Evolutionary conservation across 2,888 invertebrate species (phyloP).

Genomic region (Cheilosia vulpina): DNA sequence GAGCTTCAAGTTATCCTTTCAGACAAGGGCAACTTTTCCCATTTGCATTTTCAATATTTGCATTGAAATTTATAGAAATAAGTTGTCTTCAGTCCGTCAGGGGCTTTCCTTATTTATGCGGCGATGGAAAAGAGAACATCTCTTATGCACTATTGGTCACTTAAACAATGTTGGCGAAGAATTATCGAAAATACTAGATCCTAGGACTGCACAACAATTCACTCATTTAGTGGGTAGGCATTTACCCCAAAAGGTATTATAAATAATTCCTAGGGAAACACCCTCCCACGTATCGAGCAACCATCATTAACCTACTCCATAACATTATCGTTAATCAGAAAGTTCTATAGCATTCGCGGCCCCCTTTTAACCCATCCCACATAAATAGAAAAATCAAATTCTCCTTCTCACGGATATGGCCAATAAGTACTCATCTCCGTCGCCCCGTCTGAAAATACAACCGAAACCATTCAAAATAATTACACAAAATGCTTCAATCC

Average conservation of each 20-base stretch:
- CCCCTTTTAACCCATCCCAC: conserved; percentile 1
- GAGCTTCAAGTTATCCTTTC: too few relatives aligned
- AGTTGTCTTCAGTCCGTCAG: too few relatives aligned
- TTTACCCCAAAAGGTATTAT: conserved; percentile 17
- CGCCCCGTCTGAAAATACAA: conserved; percentile 2
- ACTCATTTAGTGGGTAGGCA: too few relatives aligned
- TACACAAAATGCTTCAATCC: conserved; percentile 40
- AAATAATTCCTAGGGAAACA: conserved; percentile 18
- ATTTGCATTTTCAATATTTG: too few relatives aligned
- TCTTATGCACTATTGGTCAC: too few relatives aligned
- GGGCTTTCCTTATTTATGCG: too few relatives aligned
- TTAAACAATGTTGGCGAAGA: too few relatives aligned
- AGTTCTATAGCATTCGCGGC: conserved; percentile 35
- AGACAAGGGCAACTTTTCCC: too few relatives aligned
- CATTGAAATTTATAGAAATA: too few relatives aligned
- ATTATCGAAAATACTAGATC: too few relatives aligned
- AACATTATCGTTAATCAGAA: conserved; percentile 68
- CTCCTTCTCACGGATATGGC: conserved; percentile 10
- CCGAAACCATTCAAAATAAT: conserved; percentile 41
- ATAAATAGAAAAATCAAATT: conserved; percentile 5
- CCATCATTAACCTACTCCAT: conserved; percentile 33
- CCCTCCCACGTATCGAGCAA: conserved; percentile 41
- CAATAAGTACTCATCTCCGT: conserved; percentile 17
- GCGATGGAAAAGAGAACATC: too few relatives aligned
- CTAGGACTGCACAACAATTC: too few relatives aligned